Percentiles rank a stretch among this genome's conserved stretches.
Evolutionary conservation across 2,888 invertebrate genomes (phyloP).

Genomic region (Anarsia innoxiella): DNA sequence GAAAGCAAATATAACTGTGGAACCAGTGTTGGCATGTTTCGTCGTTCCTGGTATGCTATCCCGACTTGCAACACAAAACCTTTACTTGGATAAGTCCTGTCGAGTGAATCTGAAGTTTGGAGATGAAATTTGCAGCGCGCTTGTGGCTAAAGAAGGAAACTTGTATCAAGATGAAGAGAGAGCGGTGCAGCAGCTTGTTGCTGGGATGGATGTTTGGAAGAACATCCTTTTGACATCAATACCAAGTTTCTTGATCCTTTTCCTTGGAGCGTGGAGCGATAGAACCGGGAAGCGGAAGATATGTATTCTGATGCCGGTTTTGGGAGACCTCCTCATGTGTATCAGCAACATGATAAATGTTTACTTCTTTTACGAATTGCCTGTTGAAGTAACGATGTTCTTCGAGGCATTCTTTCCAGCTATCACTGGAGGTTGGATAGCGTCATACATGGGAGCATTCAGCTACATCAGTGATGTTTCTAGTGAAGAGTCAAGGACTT

Average conservation of each 20-base stretch:
- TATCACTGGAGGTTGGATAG: slow-evolving; percentile 72
- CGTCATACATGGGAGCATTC: slow-evolving; percentile 73
- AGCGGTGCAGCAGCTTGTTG: slow-evolving; percentile 73
- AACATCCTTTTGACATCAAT: slow-evolving; percentile 69
- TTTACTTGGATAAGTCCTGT: slow-evolving; percentile 90
- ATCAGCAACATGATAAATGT: slow-evolving; percentile 68
- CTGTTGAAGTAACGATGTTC: slow-evolving; percentile 67
- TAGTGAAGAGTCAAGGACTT: slow-evolving; percentile 70
- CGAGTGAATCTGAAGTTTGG: slow-evolving; percentile 84
- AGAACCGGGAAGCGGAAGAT: slow-evolving; percentile 72
- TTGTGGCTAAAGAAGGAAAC: slow-evolving; percentile 81
- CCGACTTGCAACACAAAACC: slow-evolving; percentile 85
- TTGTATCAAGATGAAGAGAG: slow-evolving; percentile 77
- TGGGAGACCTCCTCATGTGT: slow-evolving; percentile 68
- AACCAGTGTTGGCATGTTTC: slow-evolving; percentile 78
- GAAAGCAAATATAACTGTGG: slow-evolving; percentile 77
- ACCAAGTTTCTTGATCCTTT: slow-evolving; percentile 70
- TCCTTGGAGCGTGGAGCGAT: slow-evolving; percentile 78
- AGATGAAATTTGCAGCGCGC: slow-evolving; percentile 81
- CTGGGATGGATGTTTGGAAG: slow-evolving; percentile 72
- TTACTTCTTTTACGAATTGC: slow-evolving; percentile 70
- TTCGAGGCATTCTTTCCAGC: slow-evolving; percentile 70
- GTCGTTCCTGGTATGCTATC: slow-evolving; percentile 78
- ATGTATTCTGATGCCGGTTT: slow-evolving; percentile 71
- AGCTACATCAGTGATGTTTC: slow-evolving; percentile 77